These are phyloP conservation scores for Hylomyscus alleni DNA, from an alignment of 2,797 vertebrate genomes.

Conservation along the genomic window DNA sequence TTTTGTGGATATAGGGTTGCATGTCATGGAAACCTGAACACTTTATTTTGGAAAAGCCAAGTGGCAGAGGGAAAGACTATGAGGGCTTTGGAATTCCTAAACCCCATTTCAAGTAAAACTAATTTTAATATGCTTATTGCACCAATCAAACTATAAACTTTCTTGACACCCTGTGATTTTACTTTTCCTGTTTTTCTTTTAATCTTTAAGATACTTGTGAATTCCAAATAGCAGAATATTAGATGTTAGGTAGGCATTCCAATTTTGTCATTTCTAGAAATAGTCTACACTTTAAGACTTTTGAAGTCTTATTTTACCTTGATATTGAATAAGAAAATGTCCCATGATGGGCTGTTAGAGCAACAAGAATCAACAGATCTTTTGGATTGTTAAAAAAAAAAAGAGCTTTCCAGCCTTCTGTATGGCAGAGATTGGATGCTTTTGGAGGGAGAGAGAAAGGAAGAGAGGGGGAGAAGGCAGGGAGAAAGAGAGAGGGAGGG, in stretches of 20 bases:
- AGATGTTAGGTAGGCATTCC: constrained; percentile 16
- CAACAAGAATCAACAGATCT: not conserved
- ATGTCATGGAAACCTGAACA: constrained; percentile 66
- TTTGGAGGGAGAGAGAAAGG: not conserved
- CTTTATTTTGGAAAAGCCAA: constrained; percentile 75
- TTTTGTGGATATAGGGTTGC: constrained; percentile 75
- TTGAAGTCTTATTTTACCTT: constrained; percentile 37
- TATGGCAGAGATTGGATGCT: not conserved
- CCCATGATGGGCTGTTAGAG: not conserved
- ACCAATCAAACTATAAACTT: constrained; percentile 17
- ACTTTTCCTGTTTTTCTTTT: constrained; percentile 58
- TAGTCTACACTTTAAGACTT: constrained; percentile 16
- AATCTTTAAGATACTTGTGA: constrained; percentile 40
- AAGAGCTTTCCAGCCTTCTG: not conserved
- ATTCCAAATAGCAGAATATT: constrained; percentile 45
- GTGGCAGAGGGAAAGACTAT: constrained; percentile 31
- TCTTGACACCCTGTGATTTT: constrained; percentile 50
- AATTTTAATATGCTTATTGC: constrained; percentile 63
- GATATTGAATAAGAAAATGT: not conserved
- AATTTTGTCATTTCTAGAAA: constrained; percentile 53
- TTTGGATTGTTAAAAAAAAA: constrained; percentile 9
- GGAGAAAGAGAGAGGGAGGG: not conserved
- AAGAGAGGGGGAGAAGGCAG: too few relatives aligned
- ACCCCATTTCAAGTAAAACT: constrained; percentile 62
- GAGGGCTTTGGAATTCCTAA: constrained; percentile 57